Conservation (phyloP, 2,888 invertebrate species). For the Pherbina coryleti region DNA sequence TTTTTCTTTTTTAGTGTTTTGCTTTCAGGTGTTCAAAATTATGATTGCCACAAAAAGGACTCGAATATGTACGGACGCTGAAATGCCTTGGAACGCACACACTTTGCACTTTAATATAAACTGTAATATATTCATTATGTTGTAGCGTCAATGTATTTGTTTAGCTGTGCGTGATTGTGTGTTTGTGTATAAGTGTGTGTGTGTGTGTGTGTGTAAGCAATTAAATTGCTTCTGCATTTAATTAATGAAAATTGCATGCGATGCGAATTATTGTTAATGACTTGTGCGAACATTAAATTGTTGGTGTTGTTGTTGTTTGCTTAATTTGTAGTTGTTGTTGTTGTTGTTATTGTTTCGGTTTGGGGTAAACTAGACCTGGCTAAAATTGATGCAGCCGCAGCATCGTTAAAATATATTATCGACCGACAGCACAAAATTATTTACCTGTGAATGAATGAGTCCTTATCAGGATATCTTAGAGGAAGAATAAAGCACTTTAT, state of each 20-base stretch:
- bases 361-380: too few relatives aligned
- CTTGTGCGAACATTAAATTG: conserved; percentile 33
- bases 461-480: too few relatives aligned
- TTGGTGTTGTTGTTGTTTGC: conserved; percentile 2
- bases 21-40: conserved; percentile 24
- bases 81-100: neutral
- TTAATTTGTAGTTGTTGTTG: neutral
- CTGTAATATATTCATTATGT: conserved; percentile 15
- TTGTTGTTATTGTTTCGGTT: neutral
- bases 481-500: too few relatives aligned
- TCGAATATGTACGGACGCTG: neutral
- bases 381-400: too few relatives aligned
- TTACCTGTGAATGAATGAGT: too few relatives aligned
- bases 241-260: conserved; percentile 64
- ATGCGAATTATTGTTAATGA: conserved; percentile 63
- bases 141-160: neutral
- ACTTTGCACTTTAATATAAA: neutral
- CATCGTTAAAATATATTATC: too few relatives aligned
- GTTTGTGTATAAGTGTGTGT: neutral
- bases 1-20: neutral
- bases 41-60: conserved; percentile 6
- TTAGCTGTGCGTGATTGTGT: neutral
- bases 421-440: too few relatives aligned
- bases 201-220: conserved; percentile 17
- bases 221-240: conserved; percentile 56